Percentiles rank a stretch among this genome's conserved stretches.
phyloP scores from a whole-genome alignment of 2,888 invertebrate genomes.

The Drosophila subquinaria region DNA sequence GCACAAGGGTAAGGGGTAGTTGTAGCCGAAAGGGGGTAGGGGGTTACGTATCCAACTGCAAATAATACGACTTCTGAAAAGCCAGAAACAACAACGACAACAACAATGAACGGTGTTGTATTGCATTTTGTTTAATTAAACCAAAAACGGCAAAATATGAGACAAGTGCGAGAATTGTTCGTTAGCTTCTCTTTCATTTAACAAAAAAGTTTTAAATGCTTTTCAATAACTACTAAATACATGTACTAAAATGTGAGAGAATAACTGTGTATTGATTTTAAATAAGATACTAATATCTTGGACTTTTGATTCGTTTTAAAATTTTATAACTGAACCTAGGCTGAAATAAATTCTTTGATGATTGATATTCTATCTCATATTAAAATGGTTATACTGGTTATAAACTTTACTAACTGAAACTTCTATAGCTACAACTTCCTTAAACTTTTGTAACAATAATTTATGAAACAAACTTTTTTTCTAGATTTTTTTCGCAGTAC shows the following conservation, averaged over 20 bases:
- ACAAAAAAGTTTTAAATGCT: not conserved
- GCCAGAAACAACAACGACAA: constrained; percentile 6
- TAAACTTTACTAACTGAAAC: not conserved
- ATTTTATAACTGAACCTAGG: too few species aligned
- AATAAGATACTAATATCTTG: too few species aligned
- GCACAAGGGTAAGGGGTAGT: not conserved
- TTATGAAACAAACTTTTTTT: not conserved
- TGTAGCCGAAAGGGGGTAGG: not conserved
- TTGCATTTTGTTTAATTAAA: constrained; percentile 75
- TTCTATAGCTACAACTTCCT: not conserved
- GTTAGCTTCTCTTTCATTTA: not conserved
- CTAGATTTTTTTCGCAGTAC: not conserved
- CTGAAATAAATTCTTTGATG: too few species aligned
- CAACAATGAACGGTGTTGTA: constrained; percentile 62
- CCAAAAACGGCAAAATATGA: constrained; percentile 47
- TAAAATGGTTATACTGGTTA: too few species aligned
- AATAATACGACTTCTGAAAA: constrained; percentile 33
- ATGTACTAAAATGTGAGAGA: not conserved
- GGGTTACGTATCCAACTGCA: not conserved
- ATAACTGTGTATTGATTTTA: too few species aligned
- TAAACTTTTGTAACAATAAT: not conserved
- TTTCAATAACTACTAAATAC: not conserved
- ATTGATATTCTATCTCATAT: too few species aligned
- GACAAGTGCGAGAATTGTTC: constrained; percentile 28
- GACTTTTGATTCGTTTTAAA: too few species aligned